Evolutionary conservation across 2,113 vertebrate species (phyloP), one percentile per base, ranked within the genome.

Genomic region (Ammodytes marinus): DNA sequence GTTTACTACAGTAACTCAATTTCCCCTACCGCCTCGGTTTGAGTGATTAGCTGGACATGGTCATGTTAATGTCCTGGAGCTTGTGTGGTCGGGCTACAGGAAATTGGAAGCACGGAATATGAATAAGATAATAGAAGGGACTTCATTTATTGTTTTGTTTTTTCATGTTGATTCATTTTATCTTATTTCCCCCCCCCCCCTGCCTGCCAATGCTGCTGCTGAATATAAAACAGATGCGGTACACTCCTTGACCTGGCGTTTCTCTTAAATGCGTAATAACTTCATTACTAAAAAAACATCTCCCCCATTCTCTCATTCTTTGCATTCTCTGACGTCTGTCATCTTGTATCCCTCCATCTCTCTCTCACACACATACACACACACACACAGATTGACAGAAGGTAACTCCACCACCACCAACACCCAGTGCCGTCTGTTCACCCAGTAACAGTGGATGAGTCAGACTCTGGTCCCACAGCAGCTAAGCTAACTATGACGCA

Each of bases 401-500:
- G 88, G 90, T 89, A 92, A 86, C 89, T 80, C 80, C 64, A 61
- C 55, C 74, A 80, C 53, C 54, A 79, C 27, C 27, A 27, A 27
- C 27, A 27, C 27, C 27, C 27, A 27, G 27, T 27, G 27, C 27
- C 40, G 71, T 86, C 82, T 88, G 80, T 89, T 92, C 85, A 77
- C 85, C 63, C 73, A 27, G 89, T 90, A 90, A 90, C 86, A 89
- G 87, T 54, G 90, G 89, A 94, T 95, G 94, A 95, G 93, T 95
- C 95, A 95, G 90, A 93, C 89, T 92, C 89, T 79, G 57, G 84
- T 89, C 92, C 92, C 91, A 81, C 83, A 92, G 89, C 91, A 90
- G 86, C 89, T 83, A 91, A 90, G 86, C 89, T 83, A 91, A 90
- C 92, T 91, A 86, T 95, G 95, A 95, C 92, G 91, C 93, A 94